Conservation (phyloP, 2,888 invertebrate genomes). For the Ophion obscuratus region DNA sequence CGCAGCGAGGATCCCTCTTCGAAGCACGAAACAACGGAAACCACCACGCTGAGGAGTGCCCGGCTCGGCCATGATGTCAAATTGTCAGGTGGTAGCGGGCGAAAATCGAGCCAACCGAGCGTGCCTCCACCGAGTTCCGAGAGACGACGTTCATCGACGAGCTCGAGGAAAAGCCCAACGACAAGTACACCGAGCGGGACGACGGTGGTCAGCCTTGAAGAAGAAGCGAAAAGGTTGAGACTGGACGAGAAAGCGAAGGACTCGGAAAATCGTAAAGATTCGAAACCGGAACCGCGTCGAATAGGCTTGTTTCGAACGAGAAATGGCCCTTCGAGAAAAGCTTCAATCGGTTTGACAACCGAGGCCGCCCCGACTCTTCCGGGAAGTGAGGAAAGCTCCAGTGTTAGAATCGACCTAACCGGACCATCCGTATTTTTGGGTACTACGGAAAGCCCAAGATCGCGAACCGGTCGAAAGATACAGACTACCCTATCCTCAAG, state of each 20-base stretch:
- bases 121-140: conserved; percentile 29
- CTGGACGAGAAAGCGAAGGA: conserved; percentile 29
- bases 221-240: background rate
- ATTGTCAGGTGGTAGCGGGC: conserved; percentile 20
- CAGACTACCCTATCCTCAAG: conserved; percentile 71
- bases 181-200: conserved; percentile 5
- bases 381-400: conserved; percentile 21
- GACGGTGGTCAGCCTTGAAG: background rate
- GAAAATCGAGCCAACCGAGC: conserved; percentile 36
- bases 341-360: background rate
- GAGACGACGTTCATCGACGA: conserved; percentile 26
- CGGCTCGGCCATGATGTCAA: conserved; percentile 57
- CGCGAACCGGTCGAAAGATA: conserved; percentile 78
- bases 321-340: conserved; percentile 43
- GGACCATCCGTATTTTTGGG: conserved; percentile 67
- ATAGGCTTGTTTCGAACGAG: conserved; percentile 51
- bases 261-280: conserved; percentile 17
- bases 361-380: conserved; percentile 11
- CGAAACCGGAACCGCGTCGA: conserved; percentile 39
- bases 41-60: conserved; percentile 48
- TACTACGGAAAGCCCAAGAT: conserved; percentile 68
- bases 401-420: conserved; percentile 58
- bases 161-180: conserved; percentile 30
- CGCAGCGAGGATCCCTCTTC: conserved; percentile 40
- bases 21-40: conserved; percentile 56